phyloP scores from a whole-genome alignment of 2,888 invertebrate species.

The Lordiphosa andalusiaca region DNA sequence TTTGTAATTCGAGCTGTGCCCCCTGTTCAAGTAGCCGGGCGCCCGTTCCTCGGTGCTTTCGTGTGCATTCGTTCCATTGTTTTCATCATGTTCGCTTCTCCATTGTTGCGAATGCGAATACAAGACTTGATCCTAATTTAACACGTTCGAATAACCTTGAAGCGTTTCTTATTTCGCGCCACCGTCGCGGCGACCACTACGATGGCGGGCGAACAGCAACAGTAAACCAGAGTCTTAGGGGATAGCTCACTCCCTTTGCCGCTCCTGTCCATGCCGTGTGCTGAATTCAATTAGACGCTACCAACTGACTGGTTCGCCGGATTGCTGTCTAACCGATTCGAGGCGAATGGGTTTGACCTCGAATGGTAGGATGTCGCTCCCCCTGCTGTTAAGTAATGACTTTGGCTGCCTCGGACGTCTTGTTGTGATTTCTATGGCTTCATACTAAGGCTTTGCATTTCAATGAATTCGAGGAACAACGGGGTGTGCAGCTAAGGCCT shows the following conservation, averaged over 20 bases:
- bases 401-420: slow-evolving; percentile 40
- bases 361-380: slow-evolving; percentile 38
- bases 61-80: slow-evolving; percentile 60
- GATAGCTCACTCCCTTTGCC: slow-evolving; percentile 22
- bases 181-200: slow-evolving; percentile 40
- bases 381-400: slow-evolving; percentile 43
- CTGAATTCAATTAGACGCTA: slow-evolving; percentile 65
- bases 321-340: slow-evolving; percentile 38
- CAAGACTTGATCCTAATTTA: slow-evolving; percentile 74
- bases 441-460: slow-evolving; percentile 66
- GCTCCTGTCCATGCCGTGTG: slow-evolving; percentile 35
- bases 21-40: slow-evolving; percentile 56
- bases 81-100: slow-evolving; percentile 66
- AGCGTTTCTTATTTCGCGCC: slow-evolving; percentile 71
- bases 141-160: slow-evolving; percentile 76
- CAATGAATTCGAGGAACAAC: slow-evolving; percentile 57
- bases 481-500: slow-evolving; percentile 37
- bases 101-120: slow-evolving; percentile 54
- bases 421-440: slow-evolving; percentile 69
- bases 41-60: slow-evolving; percentile 50
- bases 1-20: slow-evolving; percentile 74
- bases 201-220: slow-evolving; percentile 25
- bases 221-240: slow-evolving; percentile 22
- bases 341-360: slow-evolving; percentile 56
- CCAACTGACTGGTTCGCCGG: slow-evolving; percentile 45